These are phyloP conservation scores for Ceyx melanurus DNA, from an alignment of 2,113 vertebrate genomes.

Conservation along the genomic window DNA sequence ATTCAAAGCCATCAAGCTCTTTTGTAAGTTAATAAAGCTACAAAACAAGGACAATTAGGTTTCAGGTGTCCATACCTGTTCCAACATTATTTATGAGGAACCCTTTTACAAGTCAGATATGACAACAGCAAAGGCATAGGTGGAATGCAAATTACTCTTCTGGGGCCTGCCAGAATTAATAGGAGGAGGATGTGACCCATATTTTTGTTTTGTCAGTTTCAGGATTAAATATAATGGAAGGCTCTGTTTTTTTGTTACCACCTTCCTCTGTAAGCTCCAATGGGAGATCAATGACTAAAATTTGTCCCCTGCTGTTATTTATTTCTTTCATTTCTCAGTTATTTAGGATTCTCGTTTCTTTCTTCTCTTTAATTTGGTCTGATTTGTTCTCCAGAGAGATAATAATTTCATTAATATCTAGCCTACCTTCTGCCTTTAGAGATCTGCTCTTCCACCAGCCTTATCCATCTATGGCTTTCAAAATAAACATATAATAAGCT, in stretches of 20 bases:
- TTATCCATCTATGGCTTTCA: not conserved
- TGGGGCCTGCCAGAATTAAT: not conserved
- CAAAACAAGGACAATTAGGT: not conserved
- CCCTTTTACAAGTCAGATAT: not conserved
- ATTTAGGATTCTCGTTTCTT: not conserved
- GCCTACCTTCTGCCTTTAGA: not conserved
- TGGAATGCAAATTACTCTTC: constrained; percentile 11
- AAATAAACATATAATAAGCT: not conserved
- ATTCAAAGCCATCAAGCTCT: not conserved
- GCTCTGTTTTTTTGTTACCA: not conserved
- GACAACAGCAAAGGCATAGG: not conserved
- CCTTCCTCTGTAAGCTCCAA: not conserved
- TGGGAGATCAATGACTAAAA: not conserved
- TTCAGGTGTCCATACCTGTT: not conserved
- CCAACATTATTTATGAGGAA: not conserved
- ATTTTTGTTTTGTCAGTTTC: not conserved
- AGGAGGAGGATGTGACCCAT: not conserved
- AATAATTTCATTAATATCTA: not conserved
- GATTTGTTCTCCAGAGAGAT: not conserved
- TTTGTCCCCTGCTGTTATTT: not conserved
- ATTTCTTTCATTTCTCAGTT: not conserved
- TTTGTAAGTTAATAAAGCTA: not conserved
- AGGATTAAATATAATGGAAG: not conserved
- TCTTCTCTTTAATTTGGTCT: not conserved
- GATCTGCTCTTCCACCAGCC: not conserved